A percentile compares a stretch with the other conserved stretches of the same genome.
phyloP scores from a whole-genome alignment of 2,797 vertebrate species.

The Pterois miles region DNA sequence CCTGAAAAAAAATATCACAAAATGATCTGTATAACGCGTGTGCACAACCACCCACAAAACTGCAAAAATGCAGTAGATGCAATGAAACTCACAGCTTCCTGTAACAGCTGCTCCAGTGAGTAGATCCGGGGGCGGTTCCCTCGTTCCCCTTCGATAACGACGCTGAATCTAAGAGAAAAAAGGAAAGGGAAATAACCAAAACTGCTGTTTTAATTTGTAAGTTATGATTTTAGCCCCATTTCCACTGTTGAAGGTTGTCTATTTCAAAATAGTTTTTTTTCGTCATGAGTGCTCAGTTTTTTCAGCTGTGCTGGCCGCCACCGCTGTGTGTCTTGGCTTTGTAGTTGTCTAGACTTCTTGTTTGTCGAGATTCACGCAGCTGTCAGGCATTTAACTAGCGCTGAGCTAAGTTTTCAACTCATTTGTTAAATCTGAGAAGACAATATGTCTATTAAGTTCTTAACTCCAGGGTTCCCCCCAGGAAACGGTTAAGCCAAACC shows the following conservation, averaged over 20 bases:
- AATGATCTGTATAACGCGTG: not conserved
- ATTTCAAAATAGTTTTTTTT: constrained; percentile 13
- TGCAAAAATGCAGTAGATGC: not conserved
- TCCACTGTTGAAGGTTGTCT: not conserved
- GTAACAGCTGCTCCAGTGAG: constrained; percentile 94
- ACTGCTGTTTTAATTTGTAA: not conserved
- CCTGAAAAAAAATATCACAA: constrained; percentile 77
- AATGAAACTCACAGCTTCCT: constrained; percentile 90
- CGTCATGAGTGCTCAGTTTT: not conserved
- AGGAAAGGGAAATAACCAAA: not conserved
- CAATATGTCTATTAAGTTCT: constrained; percentile 12
- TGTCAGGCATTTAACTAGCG: constrained; percentile 27
- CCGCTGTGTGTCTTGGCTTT: constrained; percentile 39
- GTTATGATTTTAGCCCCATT: not conserved
- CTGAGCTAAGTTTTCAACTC: constrained; percentile 20
- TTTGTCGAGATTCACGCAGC: constrained; percentile 48
- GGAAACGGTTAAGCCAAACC: not conserved
- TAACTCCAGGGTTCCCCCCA: not conserved
- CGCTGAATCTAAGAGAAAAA: constrained; percentile 87
- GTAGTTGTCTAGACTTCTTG: constrained; percentile 28
- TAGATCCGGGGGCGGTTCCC: constrained; percentile 94
- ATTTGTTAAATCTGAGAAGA: constrained; percentile 27
- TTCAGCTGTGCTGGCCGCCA: constrained; percentile 34
- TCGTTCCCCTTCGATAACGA: constrained; percentile 94
- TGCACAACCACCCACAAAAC: not conserved